Conservation (phyloP, 2,888 invertebrate genomes). For the Serripes groenlandicus region DNA sequence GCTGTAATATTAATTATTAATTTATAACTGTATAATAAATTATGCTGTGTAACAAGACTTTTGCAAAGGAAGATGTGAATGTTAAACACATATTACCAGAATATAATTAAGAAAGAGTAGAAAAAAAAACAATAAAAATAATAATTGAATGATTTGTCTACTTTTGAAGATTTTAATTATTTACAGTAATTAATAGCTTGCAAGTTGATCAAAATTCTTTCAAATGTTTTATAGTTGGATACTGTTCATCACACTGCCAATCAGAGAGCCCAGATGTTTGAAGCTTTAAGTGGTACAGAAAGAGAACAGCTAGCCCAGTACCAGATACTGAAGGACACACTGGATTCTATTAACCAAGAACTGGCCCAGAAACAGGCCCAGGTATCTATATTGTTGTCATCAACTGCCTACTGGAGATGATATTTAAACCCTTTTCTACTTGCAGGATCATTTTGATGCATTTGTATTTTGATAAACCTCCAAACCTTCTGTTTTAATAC, state of each 20-base stretch:
- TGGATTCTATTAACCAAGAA: constrained; percentile 74
- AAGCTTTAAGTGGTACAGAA: constrained; percentile 74
- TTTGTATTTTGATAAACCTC: neutral
- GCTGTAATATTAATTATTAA: too few species aligned
- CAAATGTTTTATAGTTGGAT: constrained; percentile 73
- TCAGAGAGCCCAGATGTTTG: constrained; percentile 77
- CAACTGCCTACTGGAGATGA: neutral
- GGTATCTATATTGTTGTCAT: constrained; percentile 52
- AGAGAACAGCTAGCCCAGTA: constrained; percentile 78
- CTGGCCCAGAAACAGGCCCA: constrained; percentile 74
- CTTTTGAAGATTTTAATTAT: too few species aligned
- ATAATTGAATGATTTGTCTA: too few species aligned
- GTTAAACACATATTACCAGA: too few species aligned
- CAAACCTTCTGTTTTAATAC: neutral
- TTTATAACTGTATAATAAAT: too few species aligned
- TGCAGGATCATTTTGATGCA: neutral
- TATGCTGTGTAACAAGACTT: too few species aligned
- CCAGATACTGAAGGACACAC: constrained; percentile 77
- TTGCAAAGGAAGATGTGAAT: too few species aligned
- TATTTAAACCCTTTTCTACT: too few species aligned
- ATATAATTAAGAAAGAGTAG: too few species aligned
- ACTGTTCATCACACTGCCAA: constrained; percentile 75
- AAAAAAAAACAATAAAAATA: too few species aligned
- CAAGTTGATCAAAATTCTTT: too few species aligned
- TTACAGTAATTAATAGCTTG: too few species aligned